These are phyloP conservation scores for Papilio gigon DNA, from an alignment of 2,888 invertebrate species.

Conservation along the genomic window DNA sequence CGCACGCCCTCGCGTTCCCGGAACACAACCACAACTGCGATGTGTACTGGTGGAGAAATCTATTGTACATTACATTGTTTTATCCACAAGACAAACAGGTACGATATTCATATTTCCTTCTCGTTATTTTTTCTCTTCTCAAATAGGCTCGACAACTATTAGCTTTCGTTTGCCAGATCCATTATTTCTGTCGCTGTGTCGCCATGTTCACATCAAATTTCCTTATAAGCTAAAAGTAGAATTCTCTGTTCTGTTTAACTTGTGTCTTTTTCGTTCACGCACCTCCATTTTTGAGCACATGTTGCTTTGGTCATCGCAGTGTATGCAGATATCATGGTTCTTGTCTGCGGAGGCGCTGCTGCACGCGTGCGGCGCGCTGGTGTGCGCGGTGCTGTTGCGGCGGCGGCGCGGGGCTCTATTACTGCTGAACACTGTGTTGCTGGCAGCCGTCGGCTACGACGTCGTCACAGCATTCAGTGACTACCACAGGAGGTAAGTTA, in stretches of 20 bases:
- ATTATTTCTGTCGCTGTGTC: too few species aligned
- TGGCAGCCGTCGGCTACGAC: constrained; percentile 77
- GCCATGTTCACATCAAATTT: too few species aligned
- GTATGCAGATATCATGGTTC: constrained; percentile 92
- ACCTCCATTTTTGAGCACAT: too few species aligned
- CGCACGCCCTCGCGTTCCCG: constrained; percentile 73
- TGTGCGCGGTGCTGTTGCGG: constrained; percentile 80
- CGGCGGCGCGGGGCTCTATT: constrained; percentile 65
- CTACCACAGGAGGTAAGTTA: constrained; percentile 50
- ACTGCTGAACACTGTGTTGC: constrained; percentile 62
- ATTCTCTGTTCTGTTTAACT: too few species aligned
- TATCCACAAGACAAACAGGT: constrained; percentile 84
- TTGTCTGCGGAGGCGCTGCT: constrained; percentile 89
- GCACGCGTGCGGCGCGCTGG: constrained; percentile 86
- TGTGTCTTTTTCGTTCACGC: too few species aligned
- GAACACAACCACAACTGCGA: constrained; percentile 83
- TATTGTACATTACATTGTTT: constrained; percentile 83
- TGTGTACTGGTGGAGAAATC: constrained; percentile 84
- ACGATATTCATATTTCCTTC: constrained; percentile 45
- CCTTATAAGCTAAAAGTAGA: too few species aligned
- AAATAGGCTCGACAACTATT: too few species aligned
- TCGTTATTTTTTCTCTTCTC: neutral
- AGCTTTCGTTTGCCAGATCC: too few species aligned
- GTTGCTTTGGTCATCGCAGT: constrained; percentile 75
- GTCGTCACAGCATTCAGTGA: constrained; percentile 69